Conservation (phyloP, 2,797 vertebrate species). For the Sarcophilus harrisii region DNA sequence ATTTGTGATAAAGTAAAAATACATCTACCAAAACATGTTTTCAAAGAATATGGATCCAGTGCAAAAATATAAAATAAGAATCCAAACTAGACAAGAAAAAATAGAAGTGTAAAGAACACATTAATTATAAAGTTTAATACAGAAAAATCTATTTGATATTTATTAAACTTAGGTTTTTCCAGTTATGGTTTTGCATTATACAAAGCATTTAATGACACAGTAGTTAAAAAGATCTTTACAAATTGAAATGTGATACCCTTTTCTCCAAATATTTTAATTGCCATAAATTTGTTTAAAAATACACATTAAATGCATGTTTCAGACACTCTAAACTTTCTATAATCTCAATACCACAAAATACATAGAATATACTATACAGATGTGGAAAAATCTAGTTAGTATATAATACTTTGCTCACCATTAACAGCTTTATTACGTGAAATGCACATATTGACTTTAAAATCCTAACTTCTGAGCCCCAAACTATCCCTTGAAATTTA, state of each 20-base stretch:
- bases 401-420: constrained; percentile 91
- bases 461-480: constrained; percentile 88
- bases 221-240: constrained; percentile 93
- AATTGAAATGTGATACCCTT: constrained; percentile 93
- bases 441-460: constrained; percentile 90
- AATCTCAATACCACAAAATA: constrained; percentile 99
- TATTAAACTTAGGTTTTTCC: constrained; percentile 91
- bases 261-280: constrained; percentile 92
- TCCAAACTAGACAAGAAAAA: not conserved
- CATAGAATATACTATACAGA: constrained; percentile 99
- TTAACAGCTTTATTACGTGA: constrained; percentile 89
- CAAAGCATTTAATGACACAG: constrained; percentile 92
- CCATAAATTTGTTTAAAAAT: constrained; percentile 93
- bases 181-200: constrained; percentile 92
- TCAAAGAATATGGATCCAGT: not conserved
- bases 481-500: constrained; percentile 89
- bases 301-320: constrained; percentile 92
- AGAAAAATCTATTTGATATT: constrained; percentile 92
- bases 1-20: constrained; percentile 29
- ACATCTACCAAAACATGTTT: not conserved
- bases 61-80: constrained; percentile 22
- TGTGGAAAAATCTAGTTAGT: constrained; percentile 91
- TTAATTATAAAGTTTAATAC: constrained; percentile 85
- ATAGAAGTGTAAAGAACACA: constrained; percentile 67
- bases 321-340: constrained; percentile 97